These are phyloP conservation scores for Calliphora vomitoria DNA, from an alignment of 2,888 invertebrate genomes.

Conservation along the genomic window DNA sequence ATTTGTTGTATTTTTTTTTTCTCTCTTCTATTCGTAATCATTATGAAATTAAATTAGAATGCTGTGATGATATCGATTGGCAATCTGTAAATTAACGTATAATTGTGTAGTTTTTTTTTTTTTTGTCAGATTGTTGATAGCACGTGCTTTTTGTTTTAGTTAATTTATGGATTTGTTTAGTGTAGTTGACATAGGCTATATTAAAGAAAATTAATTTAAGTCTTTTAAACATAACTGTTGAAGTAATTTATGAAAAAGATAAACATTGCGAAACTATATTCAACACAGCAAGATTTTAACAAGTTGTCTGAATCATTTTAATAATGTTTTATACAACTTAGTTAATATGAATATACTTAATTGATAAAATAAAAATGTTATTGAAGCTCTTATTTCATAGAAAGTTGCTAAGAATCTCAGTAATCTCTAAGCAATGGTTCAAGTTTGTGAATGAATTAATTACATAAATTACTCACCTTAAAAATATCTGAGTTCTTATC, in stretches of 20 bases:
- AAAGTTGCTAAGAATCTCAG: too few species aligned
- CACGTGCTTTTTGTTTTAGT: conserved; percentile 29
- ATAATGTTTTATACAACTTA: too few species aligned
- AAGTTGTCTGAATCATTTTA: too few species aligned
- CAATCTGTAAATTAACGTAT: not conserved
- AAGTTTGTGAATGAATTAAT: too few species aligned
- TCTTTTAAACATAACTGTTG: not conserved
- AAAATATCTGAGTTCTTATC: too few species aligned
- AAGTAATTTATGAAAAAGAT: not conserved
- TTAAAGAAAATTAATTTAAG: not conserved
- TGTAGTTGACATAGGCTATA: not conserved
- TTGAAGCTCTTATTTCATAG: too few species aligned
- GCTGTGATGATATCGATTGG: conserved; percentile 5
- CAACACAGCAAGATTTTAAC: too few species aligned
- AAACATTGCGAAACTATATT: not conserved
- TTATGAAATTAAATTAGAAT: conserved; percentile 40
- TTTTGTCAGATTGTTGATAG: not conserved
- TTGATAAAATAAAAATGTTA: too few species aligned
- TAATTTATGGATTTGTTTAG: conserved; percentile 4
- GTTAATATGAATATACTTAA: too few species aligned
- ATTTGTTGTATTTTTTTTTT: not conserved
- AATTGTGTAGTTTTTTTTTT: not conserved
- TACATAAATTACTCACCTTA: too few species aligned
- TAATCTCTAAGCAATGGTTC: too few species aligned
- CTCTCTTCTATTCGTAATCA: conserved; percentile 10